phyloP scores from a whole-genome alignment of 2,888 invertebrate genomes.

The Phyllotreta cruciferae region DNA sequence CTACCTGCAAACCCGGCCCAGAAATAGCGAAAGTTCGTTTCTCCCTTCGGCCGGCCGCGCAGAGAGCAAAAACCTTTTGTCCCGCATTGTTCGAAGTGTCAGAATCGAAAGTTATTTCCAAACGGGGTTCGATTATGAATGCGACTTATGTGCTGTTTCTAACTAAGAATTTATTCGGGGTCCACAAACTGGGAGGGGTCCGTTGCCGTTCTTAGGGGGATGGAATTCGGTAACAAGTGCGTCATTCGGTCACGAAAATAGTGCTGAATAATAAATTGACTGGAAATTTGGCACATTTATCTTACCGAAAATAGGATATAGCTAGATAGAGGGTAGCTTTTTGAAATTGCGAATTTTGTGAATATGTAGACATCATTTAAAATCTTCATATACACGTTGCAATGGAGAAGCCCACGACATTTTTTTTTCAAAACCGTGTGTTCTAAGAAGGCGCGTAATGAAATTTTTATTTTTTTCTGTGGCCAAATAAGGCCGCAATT shows the following conservation, averaged over 20 bases:
- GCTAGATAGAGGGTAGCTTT: too few species aligned
- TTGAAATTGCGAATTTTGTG: too few species aligned
- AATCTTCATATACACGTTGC: too few species aligned
- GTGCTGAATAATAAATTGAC: too few species aligned
- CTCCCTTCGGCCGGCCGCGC: neutral
- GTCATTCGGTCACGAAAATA: neutral
- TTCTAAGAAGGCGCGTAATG: too few species aligned
- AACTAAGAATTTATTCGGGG: conserved; percentile 1
- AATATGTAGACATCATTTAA: too few species aligned
- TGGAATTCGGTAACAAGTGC: conserved; percentile 1
- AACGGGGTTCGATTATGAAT: conserved; percentile 7
- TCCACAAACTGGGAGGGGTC: neutral
- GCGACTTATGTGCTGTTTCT: conserved; percentile 1
- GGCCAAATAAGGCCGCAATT: too few species aligned
- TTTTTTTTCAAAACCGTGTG: too few species aligned
- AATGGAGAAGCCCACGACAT: too few species aligned
- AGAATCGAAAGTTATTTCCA: conserved; percentile 7
- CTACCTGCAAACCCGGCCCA: conserved; percentile 3
- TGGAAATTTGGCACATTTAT: too few species aligned
- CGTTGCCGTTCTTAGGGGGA: neutral
- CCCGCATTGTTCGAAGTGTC: conserved; percentile 11
- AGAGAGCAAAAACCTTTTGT: conserved; percentile 10
- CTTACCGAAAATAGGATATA: too few species aligned
- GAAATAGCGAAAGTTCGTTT: conserved; percentile 9
- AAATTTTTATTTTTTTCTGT: too few species aligned